Evolutionary conservation across 2,797 vertebrate genomes (phyloP).

Genomic region (Myiotriccus ornatus): DNA sequence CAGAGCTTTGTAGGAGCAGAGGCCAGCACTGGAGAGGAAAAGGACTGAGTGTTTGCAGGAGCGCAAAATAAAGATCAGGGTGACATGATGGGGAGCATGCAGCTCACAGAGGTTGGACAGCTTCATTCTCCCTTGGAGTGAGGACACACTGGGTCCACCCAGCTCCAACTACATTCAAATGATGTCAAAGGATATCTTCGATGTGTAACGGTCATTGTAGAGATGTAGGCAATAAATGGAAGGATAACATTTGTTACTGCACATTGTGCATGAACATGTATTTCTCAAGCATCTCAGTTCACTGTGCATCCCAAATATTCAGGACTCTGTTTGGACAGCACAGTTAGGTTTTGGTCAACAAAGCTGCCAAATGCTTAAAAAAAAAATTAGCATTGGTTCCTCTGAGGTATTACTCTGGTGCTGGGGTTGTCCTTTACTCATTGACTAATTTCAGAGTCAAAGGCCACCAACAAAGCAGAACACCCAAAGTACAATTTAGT

Average conservation of each 20-base stretch:
- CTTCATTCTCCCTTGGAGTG: background rate
- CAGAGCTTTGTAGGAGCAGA: background rate
- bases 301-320: background rate
- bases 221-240: background rate
- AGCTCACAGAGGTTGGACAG: background rate
- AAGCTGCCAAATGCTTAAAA: background rate
- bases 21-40: background rate
- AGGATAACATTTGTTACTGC: background rate
- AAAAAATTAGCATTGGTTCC: background rate
- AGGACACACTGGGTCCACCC: rapidly evolving
- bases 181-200: background rate
- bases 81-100: background rate
- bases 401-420: background rate
- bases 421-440: background rate
- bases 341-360: background rate
- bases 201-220: background rate
- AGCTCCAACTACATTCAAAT: background rate
- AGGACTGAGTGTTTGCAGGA: background rate
- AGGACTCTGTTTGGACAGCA: background rate
- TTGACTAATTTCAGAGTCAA: background rate
- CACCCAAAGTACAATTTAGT: background rate
- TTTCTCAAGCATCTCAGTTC: background rate
- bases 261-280: background rate
- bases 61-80: background rate
- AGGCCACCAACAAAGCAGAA: background rate